phyloP scores from a whole-genome alignment of 2,113 vertebrate genomes.

The Amazona vittata region DNA sequence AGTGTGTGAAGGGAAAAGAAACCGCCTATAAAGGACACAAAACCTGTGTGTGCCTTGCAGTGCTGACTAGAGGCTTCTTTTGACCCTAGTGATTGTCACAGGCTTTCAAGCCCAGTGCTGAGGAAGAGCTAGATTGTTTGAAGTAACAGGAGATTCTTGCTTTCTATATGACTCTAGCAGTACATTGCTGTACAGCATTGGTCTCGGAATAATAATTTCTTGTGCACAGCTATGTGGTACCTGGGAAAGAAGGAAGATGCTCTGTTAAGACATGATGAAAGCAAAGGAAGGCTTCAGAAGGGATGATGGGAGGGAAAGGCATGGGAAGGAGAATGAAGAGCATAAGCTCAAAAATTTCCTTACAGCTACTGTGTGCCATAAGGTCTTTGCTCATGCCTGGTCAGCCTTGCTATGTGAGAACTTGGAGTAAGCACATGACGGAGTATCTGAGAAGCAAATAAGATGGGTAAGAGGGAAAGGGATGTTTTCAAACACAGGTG shows the following conservation, averaged over 20 bases:
- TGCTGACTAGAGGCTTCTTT: neutral
- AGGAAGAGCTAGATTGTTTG: neutral
- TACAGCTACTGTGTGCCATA: neutral
- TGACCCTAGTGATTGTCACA: neutral
- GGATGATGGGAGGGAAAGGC: neutral
- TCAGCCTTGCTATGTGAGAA: neutral
- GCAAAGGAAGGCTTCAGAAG: neutral
- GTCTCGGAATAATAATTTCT: neutral
- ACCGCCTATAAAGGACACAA: neutral
- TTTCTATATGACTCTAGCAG: neutral
- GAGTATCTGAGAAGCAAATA: neutral
- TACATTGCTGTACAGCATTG: neutral
- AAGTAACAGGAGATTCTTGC: neutral
- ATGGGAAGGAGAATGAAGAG: neutral
- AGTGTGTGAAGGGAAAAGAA: neutral
- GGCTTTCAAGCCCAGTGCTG: neutral
- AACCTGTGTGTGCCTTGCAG: neutral
- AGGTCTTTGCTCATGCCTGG: neutral
- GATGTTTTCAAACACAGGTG: neutral
- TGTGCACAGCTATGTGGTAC: neutral
- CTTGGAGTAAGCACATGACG: neutral
- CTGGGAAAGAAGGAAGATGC: neutral
- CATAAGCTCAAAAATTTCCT: neutral
- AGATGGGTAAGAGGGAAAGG: neutral
- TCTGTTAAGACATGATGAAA: neutral